These are phyloP conservation scores for Entomobrya multifasciata DNA, from an alignment of 2,888 invertebrate species.

Conservation along the genomic window DNA sequence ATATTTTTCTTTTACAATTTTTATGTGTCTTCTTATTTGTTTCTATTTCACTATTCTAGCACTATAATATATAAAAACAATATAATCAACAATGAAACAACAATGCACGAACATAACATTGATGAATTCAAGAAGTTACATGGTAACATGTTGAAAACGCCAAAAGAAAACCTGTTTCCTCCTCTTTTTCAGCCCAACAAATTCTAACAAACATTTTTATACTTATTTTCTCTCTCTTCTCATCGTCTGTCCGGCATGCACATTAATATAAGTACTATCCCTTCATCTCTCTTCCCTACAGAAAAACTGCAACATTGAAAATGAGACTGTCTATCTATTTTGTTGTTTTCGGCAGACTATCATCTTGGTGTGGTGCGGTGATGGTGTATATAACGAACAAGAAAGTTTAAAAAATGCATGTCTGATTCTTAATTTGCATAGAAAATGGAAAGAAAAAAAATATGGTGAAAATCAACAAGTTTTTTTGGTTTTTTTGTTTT, in stretches of 20 bases:
- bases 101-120: background rate
- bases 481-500: background rate
- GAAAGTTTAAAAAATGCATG: no score
- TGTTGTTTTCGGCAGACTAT: no score
- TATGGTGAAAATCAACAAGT: no score
- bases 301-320: no score
- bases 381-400: no score
- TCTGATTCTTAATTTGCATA: conserved; percentile 48
- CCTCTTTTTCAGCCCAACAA: background rate
- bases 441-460: background rate
- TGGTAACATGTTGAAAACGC: conserved; percentile 11
- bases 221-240: conserved; percentile 20
- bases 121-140: no score
- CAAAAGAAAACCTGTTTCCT: conserved; percentile 39
- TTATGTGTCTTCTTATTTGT: background rate
- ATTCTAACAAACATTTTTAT: background rate
- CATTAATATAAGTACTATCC: no score
- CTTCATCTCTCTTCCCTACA: no score
- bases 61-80: background rate
- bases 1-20: conserved; percentile 2
- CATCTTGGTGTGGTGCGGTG: no score
- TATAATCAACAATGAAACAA: background rate
- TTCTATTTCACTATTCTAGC: background rate
- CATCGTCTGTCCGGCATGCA: no score
- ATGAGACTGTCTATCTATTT: no score